Conservation (phyloP, 2,113 vertebrate genomes). For the Herpetotheres cachinnans region DNA sequence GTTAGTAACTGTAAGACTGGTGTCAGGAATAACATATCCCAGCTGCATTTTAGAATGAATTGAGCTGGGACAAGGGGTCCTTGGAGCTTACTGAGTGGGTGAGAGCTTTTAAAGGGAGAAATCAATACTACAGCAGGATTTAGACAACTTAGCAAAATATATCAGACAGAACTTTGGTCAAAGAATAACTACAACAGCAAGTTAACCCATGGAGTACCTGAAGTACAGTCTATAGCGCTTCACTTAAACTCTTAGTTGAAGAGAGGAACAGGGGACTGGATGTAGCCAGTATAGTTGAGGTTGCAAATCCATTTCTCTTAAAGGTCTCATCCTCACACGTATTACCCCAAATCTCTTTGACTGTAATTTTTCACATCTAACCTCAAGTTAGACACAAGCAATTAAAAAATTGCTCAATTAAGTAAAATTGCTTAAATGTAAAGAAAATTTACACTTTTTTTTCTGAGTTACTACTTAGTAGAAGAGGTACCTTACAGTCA, state of each 20-base stretch:
- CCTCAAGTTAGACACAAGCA: neutral
- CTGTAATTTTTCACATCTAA: neutral
- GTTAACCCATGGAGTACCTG: constrained; percentile 40
- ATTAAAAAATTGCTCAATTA: neutral
- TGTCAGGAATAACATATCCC: constrained; percentile 42
- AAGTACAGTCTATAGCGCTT: neutral
- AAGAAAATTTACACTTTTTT: neutral
- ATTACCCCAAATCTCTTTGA: neutral
- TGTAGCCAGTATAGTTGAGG: neutral
- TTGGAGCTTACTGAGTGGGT: constrained; percentile 64
- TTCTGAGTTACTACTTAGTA: neutral
- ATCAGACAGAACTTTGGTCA: constrained; percentile 63
- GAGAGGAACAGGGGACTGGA: neutral
- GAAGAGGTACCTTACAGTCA: neutral
- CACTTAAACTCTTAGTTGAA: neutral
- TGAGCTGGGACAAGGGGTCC: constrained; percentile 59
- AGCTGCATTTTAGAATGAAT: constrained; percentile 51
- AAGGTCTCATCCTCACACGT: neutral
- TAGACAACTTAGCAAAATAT: constrained; percentile 72
- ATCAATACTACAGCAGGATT: constrained; percentile 68
- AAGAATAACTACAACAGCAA: constrained; percentile 49
- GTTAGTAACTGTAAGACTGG: neutral
- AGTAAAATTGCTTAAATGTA: neutral
- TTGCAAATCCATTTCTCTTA: neutral
- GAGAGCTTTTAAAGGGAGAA: constrained; percentile 61